Conservation (phyloP, 2,888 invertebrate genomes). For the Xestia xanthographa region DNA sequence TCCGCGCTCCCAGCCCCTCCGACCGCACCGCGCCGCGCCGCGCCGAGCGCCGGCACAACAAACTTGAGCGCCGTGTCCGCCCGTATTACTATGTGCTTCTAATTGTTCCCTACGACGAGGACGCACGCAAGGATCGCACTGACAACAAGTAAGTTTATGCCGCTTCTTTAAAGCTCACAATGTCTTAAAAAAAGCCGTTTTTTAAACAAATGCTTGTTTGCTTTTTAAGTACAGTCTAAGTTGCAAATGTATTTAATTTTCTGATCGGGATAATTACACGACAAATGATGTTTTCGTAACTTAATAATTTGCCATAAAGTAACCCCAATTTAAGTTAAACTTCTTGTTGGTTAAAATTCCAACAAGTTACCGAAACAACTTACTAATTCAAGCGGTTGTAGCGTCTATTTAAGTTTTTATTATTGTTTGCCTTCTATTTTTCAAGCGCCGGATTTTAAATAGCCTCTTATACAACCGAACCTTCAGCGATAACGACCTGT, state of each 20-base stretch:
- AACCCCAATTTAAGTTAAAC: conserved; percentile 19
- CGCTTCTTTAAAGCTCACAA: conserved; percentile 49
- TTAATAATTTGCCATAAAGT: conserved; percentile 27
- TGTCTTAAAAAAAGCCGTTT: conserved; percentile 22
- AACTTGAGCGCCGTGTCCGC: conserved; percentile 77
- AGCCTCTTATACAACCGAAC: conserved; percentile 27
- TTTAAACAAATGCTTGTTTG: conserved; percentile 42
- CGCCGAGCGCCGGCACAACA: conserved; percentile 80
- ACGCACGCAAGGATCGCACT: conserved; percentile 62
- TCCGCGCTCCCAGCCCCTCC: conserved; percentile 73
- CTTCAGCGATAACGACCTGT: conserved; percentile 8
- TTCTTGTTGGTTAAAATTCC: conserved; percentile 34
- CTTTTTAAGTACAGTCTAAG: conserved; percentile 25
- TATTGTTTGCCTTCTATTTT: conserved; percentile 37
- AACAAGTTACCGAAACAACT: conserved; percentile 33
- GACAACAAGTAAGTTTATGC: conserved; percentile 77
- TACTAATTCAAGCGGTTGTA: conserved; percentile 29
- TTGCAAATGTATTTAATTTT: conserved; percentile 11
- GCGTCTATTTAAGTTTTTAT: conserved; percentile 31
- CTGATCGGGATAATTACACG: conserved; percentile 6
- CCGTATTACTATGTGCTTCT: conserved; percentile 77
- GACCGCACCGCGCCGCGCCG: conserved; percentile 64
- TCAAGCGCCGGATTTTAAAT: conserved; percentile 16
- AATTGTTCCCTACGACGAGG: conserved; percentile 67
- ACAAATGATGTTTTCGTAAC: conserved; percentile 35